Evolutionary conservation across 2,113 vertebrate genomes (phyloP).

Genomic region (Chascanopsetta lugubris): DNA sequence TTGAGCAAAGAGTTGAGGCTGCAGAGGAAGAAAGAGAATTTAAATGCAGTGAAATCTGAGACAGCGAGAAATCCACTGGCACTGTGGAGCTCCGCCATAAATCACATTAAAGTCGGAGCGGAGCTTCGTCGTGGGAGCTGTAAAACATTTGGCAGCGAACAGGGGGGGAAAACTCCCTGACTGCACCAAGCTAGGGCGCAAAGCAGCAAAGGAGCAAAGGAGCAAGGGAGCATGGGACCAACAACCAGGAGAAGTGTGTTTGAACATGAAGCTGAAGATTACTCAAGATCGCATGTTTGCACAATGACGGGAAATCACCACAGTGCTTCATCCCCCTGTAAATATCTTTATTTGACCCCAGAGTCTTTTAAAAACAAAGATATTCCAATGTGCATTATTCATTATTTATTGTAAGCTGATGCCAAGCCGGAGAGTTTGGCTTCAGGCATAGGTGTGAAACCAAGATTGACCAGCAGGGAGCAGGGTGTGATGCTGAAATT

Average conservation of each 20-base stretch:
- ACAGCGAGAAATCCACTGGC: conserved; percentile 36
- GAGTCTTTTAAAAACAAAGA: too few species aligned
- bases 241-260: conserved; percentile 23
- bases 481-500: too few species aligned
- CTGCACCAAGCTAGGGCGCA: too few species aligned
- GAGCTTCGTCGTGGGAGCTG: conserved; percentile 29
- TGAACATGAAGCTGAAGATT: conserved; percentile 29
- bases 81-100: conserved; percentile 29
- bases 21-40: conserved; percentile 5
- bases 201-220: not conserved
- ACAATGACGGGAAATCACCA: conserved; percentile 12
- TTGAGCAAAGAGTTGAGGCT: conserved; percentile 2
- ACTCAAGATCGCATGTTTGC: conserved; percentile 1
- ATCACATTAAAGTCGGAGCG: conserved; percentile 26
- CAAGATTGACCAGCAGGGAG: too few species aligned
- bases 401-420: too few species aligned
- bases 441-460: too few species aligned
- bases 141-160: conserved; percentile 34
- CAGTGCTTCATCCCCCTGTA: too few species aligned
- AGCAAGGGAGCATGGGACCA: conserved; percentile 25
- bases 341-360: too few species aligned
- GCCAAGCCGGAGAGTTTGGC: too few species aligned
- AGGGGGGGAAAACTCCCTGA: too few species aligned
- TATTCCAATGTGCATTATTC: too few species aligned
- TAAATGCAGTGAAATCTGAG: conserved; percentile 18